Evolutionary conservation across 2,888 invertebrate species (phyloP).

Genomic region (Hedya salicella): DNA sequence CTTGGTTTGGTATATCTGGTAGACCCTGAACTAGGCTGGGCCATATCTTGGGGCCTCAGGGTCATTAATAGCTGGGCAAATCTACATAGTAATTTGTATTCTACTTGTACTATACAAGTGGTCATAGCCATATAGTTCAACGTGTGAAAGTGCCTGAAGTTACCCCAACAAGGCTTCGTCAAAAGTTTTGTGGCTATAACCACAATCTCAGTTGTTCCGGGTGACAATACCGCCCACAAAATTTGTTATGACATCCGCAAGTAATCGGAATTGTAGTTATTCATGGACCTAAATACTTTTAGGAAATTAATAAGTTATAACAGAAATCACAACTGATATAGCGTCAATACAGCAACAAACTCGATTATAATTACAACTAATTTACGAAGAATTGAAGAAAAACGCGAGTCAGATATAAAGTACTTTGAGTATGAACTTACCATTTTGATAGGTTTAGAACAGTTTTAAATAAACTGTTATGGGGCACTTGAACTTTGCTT

Average conservation of each 20-base stretch:
- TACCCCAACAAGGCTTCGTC: too few relatives aligned
- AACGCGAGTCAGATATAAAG: background rate
- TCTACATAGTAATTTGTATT: too few relatives aligned
- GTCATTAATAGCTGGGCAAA: too few relatives aligned
- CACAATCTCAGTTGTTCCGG: background rate
- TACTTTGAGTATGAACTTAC: conserved; percentile 9
- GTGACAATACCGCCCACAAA: conserved; percentile 33
- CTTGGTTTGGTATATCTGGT: too few relatives aligned
- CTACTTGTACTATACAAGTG: too few relatives aligned
- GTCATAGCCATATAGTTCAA: too few relatives aligned
- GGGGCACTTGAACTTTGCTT: background rate
- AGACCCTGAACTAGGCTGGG: too few relatives aligned
- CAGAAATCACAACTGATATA: background rate
- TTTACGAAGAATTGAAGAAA: conserved; percentile 3
- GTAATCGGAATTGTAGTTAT: background rate
- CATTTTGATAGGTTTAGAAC: conserved; percentile 12
- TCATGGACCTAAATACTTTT: background rate
- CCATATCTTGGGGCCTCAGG: too few relatives aligned
- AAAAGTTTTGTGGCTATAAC: background rate
- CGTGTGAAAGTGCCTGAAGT: too few relatives aligned
- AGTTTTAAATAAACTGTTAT: background rate
- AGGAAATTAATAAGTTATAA: background rate
- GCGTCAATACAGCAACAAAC: background rate
- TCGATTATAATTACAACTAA: background rate
- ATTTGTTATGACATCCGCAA: background rate